Base-by-base conservation (phyloP, 2,888 invertebrate species). In the Hololepta plana region DNA sequence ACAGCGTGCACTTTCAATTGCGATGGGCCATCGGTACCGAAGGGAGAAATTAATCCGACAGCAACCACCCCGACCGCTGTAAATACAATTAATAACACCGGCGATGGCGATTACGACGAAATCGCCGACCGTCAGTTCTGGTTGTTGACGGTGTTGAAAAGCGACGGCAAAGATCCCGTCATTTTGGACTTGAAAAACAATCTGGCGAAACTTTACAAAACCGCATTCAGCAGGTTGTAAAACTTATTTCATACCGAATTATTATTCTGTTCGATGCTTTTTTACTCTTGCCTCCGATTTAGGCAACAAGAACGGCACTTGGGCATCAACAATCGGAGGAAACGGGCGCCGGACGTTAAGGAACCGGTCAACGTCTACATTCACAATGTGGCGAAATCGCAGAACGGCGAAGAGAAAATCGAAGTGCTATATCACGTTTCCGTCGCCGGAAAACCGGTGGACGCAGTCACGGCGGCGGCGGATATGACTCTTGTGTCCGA, bases 401-500 rank as follows among this genome's bases (percentile, higher is more conserved):
- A 38, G n/a, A 42, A 51, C 25, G 52, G 51, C 3, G 46, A 53
- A 30, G 42, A 48, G 26, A 45, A 50, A 36, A 57, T 68, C 4
- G 67, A 73, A 43, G 66, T 85, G 33, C 67, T 85, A 11, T 85
- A 85, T 48, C 75, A 80, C 16, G 84, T 85, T 5, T 59, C 76
- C 34, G 75, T 84, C 1, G 72, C 73, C 16, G 82, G 80, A 0
- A 64, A 74, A 36, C 79, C 84, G 1, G 77, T 85, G 2, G 66
- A 77, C 10, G 84, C 84, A 0, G 66, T 69, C 2, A 76, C 76
- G 2, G 85, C 85, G 1, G 77, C 82, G 2, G 67, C 72, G 32
- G 85, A 84, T 42, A 84, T 85, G 82, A 61, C 68, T 30, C 57
- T 82, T n/a, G 68, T 85, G 3, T 66, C 73, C 4, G 73, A 79